phyloP scores from a whole-genome alignment of 2,797 vertebrate species.

The Paratrypauchen microcephalus region DNA sequence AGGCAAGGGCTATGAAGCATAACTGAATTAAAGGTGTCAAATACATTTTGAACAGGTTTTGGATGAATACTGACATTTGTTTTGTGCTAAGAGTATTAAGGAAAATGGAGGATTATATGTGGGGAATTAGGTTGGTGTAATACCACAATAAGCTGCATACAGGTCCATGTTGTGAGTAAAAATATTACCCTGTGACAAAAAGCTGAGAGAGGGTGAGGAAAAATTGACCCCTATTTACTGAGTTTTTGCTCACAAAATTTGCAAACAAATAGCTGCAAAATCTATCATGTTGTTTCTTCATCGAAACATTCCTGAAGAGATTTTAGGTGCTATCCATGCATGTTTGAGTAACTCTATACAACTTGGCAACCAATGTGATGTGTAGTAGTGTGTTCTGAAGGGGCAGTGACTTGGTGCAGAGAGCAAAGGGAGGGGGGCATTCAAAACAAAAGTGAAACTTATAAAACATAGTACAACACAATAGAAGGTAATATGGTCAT shows the following conservation, averaged over 20 bases:
- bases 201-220: neutral
- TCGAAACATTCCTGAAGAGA: no score
- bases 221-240: slow-evolving; percentile 44
- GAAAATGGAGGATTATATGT: slow-evolving; percentile 24
- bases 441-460: no score
- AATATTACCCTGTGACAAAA: slow-evolving; percentile 53
- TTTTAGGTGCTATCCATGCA: no score
- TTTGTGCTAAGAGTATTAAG: slow-evolving; percentile 54
- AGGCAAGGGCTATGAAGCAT: slow-evolving; percentile 2
- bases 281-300: no score
- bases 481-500: no score
- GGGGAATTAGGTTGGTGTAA: slow-evolving; percentile 34
- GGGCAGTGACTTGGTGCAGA: no score
- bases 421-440: no score
- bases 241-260: neutral
- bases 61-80: slow-evolving; percentile 66
- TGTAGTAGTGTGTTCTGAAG: no score
- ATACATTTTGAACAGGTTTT: slow-evolving; percentile 29
- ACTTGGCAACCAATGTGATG: no score
- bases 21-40: slow-evolving; percentile 62
- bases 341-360: no score
- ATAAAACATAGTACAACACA: no score
- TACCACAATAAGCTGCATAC: slow-evolving; percentile 39
- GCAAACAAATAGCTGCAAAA: neutral
- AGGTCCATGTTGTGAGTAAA: slow-evolving; percentile 58